Conservation (phyloP, 2,797 vertebrate genomes). For the Rhinatrema bivittatum region DNA sequence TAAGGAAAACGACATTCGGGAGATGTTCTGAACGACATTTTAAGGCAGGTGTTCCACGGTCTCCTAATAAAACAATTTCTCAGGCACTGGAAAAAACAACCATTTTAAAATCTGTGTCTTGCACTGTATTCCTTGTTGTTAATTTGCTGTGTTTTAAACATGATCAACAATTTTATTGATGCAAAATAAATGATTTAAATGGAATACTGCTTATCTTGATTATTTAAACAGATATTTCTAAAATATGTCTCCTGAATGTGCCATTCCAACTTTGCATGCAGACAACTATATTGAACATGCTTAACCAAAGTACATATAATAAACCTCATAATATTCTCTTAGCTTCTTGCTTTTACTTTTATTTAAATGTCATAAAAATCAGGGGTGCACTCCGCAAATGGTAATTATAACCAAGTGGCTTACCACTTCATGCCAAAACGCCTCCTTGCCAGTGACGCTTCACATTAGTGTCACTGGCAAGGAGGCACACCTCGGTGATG, state of each 20-base stretch:
- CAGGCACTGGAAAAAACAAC: slow-evolving; percentile 90
- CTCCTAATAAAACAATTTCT: slow-evolving; percentile 98
- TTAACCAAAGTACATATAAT: slow-evolving; percentile 15
- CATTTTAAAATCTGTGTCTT: slow-evolving; percentile 76
- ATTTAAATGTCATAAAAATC: slow-evolving; percentile 33
- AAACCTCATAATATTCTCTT: slow-evolving; percentile 19
- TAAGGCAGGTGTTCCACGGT: slow-evolving; percentile 98
- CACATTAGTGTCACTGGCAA: no score
- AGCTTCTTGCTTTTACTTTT: slow-evolving; percentile 25
- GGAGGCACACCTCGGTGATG: no score
- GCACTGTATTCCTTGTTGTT: slow-evolving; percentile 56
- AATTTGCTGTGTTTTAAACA: slow-evolving; percentile 54
- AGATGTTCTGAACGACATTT: slow-evolving; percentile 99
- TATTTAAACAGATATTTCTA: slow-evolving; percentile 27
- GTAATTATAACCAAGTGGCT: slow-evolving; percentile 13
- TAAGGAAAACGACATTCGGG: slow-evolving; percentile 99
- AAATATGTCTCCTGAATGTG: background rate
- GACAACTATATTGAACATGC: background rate
- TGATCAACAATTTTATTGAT: slow-evolving; percentile 42
- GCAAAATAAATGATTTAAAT: slow-evolving; percentile 25
- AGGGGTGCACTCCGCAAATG: slow-evolving; percentile 15
- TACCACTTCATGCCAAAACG: no score
- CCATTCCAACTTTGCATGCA: slow-evolving; percentile 25
- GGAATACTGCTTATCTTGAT: slow-evolving; percentile 8
- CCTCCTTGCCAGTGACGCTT: no score